These are phyloP conservation scores for Pachyrhynchus sulphureomaculatus DNA, from an alignment of 1,140 invertebrate genomes.

Conservation along the genomic window DNA sequence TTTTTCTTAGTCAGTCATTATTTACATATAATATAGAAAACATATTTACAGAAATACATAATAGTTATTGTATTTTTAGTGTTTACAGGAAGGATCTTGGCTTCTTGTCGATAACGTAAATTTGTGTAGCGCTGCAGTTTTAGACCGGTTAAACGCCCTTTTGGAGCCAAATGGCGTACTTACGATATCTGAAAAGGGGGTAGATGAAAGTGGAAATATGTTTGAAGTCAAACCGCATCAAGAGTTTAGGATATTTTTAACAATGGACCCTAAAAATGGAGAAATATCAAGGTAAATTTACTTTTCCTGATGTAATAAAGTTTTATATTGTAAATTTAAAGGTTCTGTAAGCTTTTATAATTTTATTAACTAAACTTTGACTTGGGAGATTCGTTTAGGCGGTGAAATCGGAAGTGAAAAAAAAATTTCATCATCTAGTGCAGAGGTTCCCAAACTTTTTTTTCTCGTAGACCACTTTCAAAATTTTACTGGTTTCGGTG, in stretches of 20 bases:
- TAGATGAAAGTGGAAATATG: slow-evolving; percentile 68
- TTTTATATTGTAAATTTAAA: no score
- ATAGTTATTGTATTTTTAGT: slow-evolving; percentile 54
- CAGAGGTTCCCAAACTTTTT: no score
- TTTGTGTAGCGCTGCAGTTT: slow-evolving; percentile 92
- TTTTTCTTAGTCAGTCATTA: no score
- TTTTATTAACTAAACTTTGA: no score
- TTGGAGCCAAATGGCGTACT: slow-evolving; percentile 91
- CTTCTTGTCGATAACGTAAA: slow-evolving; percentile 96
- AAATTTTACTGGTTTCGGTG: no score
- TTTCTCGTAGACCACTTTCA: no score
- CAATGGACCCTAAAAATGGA: slow-evolving; percentile 92
- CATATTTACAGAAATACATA: neutral
- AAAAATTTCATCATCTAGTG: no score
- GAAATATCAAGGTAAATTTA: slow-evolving; percentile 79
- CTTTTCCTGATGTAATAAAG: no score
- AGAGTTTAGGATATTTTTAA: slow-evolving; percentile 92
- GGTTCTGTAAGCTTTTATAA: no score
- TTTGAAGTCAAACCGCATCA: slow-evolving; percentile 80
- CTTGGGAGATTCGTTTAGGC: no score
- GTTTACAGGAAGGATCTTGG: slow-evolving; percentile 84
- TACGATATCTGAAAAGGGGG: slow-evolving; percentile 88
- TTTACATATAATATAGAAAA: no score
- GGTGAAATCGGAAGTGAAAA: no score
- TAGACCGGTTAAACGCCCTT: slow-evolving; percentile 94